Conservation (phyloP, 1,140 invertebrate species). For the Galendromus occidentalis region DNA sequence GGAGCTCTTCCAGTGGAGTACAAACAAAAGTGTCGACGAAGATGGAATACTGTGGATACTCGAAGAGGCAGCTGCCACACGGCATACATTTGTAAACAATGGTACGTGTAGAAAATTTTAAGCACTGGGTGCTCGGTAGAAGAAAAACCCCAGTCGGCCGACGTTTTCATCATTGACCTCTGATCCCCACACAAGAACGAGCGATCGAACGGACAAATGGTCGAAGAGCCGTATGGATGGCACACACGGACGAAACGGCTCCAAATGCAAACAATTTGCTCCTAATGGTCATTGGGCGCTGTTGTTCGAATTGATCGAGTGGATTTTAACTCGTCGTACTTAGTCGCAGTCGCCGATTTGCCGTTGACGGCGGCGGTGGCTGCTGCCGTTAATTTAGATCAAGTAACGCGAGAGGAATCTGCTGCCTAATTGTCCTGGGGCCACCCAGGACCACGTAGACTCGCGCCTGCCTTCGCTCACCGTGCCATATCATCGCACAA, state of each 20-base stretch:
- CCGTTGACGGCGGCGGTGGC: neutral
- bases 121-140: neutral
- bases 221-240: neutral
- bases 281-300: neutral
- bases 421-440: too few relatives aligned
- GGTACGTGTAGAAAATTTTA: too few relatives aligned
- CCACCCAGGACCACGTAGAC: too few relatives aligned
- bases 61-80: too few relatives aligned
- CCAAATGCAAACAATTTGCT: neutral
- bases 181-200: neutral
- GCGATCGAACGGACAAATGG: neutral
- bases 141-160: neutral
- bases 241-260: neutral
- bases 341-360: neutral
- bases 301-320: conserved; percentile 1
- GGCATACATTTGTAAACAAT: too few relatives aligned
- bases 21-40: too few relatives aligned
- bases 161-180: neutral
- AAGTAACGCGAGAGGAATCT: too few relatives aligned
- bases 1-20: too few relatives aligned
- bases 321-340: conserved; percentile 9
- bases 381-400: neutral
- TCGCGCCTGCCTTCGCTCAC: too few relatives aligned
- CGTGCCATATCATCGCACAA: too few relatives aligned
- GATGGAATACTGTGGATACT: too few relatives aligned